A percentile compares a stretch with the other conserved stretches of the same genome.
phyloP scores from a whole-genome alignment of 2,113 vertebrate species.

The Oreotrochilus melanogaster region DNA sequence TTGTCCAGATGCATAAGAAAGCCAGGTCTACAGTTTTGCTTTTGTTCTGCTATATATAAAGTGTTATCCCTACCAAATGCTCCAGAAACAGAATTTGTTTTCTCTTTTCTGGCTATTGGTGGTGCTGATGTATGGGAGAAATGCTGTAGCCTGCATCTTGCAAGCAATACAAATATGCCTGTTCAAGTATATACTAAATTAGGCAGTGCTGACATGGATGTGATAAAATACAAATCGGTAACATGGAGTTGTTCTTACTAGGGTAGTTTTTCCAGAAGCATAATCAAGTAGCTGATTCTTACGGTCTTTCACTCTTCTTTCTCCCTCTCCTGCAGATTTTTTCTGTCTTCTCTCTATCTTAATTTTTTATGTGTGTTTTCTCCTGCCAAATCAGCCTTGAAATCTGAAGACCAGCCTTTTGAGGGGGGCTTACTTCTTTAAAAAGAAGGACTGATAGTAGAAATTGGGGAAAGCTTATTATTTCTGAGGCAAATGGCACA shows the following conservation, averaged over 20 bases:
- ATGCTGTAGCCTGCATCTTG: background rate
- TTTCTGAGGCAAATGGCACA: background rate
- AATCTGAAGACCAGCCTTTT: background rate
- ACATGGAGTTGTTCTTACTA: conserved; percentile 28
- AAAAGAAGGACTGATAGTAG: background rate
- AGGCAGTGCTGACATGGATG: conserved; percentile 59
- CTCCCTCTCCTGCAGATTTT: background rate
- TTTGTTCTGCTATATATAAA: conserved; percentile 46
- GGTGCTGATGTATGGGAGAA: conserved; percentile 66
- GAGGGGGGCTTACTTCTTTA: background rate
- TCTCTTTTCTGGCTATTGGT: conserved; percentile 67
- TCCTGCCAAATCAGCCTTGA: background rate
- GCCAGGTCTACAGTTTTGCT: conserved; percentile 43
- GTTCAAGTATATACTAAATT: conserved; percentile 69
- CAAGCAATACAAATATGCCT: conserved; percentile 62
- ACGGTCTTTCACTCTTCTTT: background rate
- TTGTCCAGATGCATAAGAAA: conserved; percentile 55
- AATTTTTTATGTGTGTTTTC: background rate
- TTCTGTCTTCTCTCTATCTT: background rate
- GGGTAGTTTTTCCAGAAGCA: conserved; percentile 36
- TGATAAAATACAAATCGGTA: conserved; percentile 65
- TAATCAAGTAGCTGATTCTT: conserved; percentile 50
- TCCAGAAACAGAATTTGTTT: conserved; percentile 8
- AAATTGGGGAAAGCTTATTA: background rate
- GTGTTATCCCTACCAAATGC: background rate